Conservation (phyloP, 1,140 invertebrate species). For the Drosophila paulistorum region DNA sequence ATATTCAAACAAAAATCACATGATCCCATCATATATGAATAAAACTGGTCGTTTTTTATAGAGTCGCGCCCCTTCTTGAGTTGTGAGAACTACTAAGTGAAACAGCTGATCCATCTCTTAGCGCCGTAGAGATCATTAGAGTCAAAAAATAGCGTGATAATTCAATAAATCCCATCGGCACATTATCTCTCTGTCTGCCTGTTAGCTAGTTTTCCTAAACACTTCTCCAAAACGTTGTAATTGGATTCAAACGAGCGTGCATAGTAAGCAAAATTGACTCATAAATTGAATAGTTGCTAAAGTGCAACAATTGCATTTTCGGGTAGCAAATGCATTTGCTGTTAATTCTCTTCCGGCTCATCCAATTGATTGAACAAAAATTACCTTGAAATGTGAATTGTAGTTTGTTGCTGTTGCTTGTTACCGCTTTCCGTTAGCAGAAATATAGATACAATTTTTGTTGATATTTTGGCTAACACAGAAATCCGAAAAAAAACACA, state of each 20-base stretch:
- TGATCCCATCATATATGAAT: constrained; percentile 47
- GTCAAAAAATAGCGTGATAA: constrained; percentile 56
- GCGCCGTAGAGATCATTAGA: constrained; percentile 15
- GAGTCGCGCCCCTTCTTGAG: constrained; percentile 51
- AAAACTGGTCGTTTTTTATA: constrained; percentile 25
- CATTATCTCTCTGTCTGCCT: constrained; percentile 38
- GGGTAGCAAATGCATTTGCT: neutral
- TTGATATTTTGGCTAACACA: constrained; percentile 64
- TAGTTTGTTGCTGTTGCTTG: constrained; percentile 16
- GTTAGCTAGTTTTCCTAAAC: constrained; percentile 7
- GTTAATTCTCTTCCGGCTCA: constrained; percentile 7
- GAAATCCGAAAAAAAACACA: constrained; percentile 23
- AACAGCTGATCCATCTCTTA: constrained; percentile 43
- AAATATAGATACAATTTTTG: constrained; percentile 38
- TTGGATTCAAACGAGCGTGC: constrained; percentile 33
- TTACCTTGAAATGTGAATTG: constrained; percentile 66
- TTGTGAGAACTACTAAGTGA: constrained; percentile 4
- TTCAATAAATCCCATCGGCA: constrained; percentile 48
- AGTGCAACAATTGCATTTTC: constrained; percentile 22
- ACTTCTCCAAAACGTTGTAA: constrained; percentile 33
- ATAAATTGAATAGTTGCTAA: constrained; percentile 24
- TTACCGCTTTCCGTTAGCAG: constrained; percentile 40
- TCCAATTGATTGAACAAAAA: constrained; percentile 45
- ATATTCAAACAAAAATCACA: constrained; percentile 56
- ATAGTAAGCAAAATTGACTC: constrained; percentile 34